Evolutionary conservation across 2,797 vertebrate genomes (phyloP).

Genomic region (Squalus acanthias): DNA sequence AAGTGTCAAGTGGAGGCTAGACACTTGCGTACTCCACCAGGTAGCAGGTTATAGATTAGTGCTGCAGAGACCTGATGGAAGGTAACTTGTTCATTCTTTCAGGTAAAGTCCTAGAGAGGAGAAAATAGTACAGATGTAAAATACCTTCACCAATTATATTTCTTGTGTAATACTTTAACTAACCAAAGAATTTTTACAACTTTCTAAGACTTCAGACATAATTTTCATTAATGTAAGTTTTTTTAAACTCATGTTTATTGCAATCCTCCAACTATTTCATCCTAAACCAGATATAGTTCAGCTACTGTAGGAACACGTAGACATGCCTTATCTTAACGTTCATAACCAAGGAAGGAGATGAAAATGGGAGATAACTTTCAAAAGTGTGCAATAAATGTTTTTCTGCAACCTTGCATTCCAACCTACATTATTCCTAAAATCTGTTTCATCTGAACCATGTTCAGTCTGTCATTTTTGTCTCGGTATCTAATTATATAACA

Average conservation of each 20-base stretch:
- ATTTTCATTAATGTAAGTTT: background rate
- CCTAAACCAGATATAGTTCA: background rate
- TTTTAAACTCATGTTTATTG: background rate
- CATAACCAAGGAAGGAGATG: background rate
- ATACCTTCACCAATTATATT: background rate
- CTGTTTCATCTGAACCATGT: background rate
- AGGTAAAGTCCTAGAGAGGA: background rate
- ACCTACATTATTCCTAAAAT: background rate
- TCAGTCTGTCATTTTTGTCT: background rate
- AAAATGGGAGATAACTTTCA: background rate
- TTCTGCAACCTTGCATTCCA: background rate
- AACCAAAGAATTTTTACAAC: background rate
- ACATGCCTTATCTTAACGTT: background rate
- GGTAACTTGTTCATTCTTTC: background rate
- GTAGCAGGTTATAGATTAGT: background rate
- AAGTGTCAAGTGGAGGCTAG: background rate
- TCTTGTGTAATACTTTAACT: background rate
- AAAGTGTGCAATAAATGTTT: background rate
- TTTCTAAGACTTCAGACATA: background rate
- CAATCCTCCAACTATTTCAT: background rate
- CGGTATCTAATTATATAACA: background rate
- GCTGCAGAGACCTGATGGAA: background rate
- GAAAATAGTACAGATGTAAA: background rate
- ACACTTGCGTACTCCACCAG: background rate
- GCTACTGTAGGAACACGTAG: background rate